A percentile compares a stretch with the other conserved stretches of the same genome.
phyloP scores from a whole-genome alignment of 1,140 invertebrate genomes.

The Bombus breviceps region DNA sequence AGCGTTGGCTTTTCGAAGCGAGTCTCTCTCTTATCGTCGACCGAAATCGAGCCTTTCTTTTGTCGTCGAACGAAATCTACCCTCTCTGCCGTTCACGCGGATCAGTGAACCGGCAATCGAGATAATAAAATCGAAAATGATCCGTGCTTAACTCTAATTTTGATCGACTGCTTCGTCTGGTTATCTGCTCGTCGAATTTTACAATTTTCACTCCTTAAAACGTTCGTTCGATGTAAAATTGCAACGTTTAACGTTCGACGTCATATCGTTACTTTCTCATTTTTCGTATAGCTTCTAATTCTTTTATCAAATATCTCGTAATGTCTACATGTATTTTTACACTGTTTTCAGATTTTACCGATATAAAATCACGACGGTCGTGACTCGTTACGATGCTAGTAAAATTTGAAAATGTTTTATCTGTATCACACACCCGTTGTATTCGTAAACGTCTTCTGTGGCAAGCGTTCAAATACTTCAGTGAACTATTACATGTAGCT shows the following conservation, averaged over 20 bases:
- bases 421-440: too few relatives aligned
- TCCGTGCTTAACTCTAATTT: slow-evolving; percentile 40
- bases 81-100: slow-evolving; percentile 1
- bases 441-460: too few relatives aligned
- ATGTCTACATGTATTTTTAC: too few relatives aligned
- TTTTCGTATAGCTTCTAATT: background rate
- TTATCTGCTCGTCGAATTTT: background rate
- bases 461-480: background rate
- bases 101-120: slow-evolving; percentile 37
- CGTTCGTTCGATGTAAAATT: background rate
- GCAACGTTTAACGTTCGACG: background rate
- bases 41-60: slow-evolving; percentile 30
- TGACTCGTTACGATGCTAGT: too few relatives aligned
- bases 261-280: background rate
- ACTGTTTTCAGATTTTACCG: too few relatives aligned
- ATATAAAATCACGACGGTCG: too few relatives aligned
- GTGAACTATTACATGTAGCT: background rate
- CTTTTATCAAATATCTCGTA: background rate
- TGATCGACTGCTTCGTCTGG: background rate
- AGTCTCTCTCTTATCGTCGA: slow-evolving; percentile 33
- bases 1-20: slow-evolving; percentile 9
- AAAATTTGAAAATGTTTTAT: too few relatives aligned
- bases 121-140: slow-evolving; percentile 62
- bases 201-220: background rate
- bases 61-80: slow-evolving; percentile 36